Evolutionary conservation across 1,140 invertebrate species (phyloP).

Genomic region (Bombus consobrinus): DNA sequence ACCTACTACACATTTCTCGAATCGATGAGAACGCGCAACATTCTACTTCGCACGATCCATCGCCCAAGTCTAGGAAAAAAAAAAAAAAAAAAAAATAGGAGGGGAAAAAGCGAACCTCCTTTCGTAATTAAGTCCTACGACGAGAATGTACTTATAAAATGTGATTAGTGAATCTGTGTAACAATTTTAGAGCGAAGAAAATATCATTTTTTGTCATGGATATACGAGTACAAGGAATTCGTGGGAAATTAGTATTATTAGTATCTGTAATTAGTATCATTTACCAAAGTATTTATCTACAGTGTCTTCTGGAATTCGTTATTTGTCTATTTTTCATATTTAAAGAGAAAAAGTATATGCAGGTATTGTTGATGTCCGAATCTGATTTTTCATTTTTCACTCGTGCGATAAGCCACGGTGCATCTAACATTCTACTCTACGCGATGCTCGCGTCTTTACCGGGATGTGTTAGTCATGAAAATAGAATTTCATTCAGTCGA

Average conservation of each 20-base stretch:
- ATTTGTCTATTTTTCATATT: too few species aligned
- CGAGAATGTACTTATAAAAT: background rate
- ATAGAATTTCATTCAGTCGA: constrained; percentile 68
- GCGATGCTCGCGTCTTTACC: constrained; percentile 22
- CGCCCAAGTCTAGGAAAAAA: too few species aligned
- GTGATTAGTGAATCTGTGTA: background rate
- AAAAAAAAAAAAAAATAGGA: too few species aligned
- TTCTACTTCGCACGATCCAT: constrained; percentile 15
- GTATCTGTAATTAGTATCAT: too few species aligned
- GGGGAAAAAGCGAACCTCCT: background rate
- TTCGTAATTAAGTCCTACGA: background rate
- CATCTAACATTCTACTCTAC: constrained; percentile 69
- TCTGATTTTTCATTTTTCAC: constrained; percentile 48
- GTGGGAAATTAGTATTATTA: too few species aligned
- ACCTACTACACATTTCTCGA: background rate
- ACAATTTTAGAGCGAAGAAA: background rate
- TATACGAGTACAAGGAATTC: too few species aligned
- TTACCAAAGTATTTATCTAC: too few species aligned
- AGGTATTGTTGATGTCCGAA: too few species aligned
- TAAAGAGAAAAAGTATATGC: too few species aligned
- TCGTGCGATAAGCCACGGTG: constrained; percentile 71
- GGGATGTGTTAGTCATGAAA: constrained; percentile 57
- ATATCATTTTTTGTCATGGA: background rate
- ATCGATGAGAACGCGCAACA: constrained; percentile 20
- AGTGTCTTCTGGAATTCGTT: too few species aligned